Percentiles rank a stretch among this genome's conserved stretches.
These are phyloP conservation scores for Hydraecia micacea DNA, from an alignment of 2,888 invertebrate genomes.

Conservation along the genomic window DNA sequence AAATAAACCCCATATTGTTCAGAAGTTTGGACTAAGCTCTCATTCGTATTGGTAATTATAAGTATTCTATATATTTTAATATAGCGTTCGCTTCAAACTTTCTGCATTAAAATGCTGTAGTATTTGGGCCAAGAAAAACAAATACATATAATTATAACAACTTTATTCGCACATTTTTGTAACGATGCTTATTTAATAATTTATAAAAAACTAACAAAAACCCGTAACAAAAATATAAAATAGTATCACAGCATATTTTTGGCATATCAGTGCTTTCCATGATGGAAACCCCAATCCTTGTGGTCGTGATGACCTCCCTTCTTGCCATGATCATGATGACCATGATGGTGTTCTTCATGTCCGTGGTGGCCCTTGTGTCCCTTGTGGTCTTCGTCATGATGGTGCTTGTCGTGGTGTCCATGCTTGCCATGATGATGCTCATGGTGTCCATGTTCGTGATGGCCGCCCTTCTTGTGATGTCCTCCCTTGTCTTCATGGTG, in stretches of 20 bases:
- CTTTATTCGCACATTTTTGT: conserved; percentile 60
- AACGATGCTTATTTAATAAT: conserved; percentile 67
- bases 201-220: conserved; percentile 76
- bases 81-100: not conserved
- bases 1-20: too few species aligned
- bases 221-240: conserved; percentile 72
- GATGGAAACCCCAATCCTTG: conserved; percentile 87
- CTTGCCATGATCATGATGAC: conserved; percentile 88
- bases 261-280: conserved; percentile 84
- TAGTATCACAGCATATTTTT: conserved; percentile 82
- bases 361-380: conserved; percentile 89
- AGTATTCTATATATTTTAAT: not conserved
- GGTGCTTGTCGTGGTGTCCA: conserved; percentile 87
- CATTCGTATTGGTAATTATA: not conserved
- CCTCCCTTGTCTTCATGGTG: conserved; percentile 86
- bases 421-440: conserved; percentile 87
- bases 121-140: conserved; percentile 14
- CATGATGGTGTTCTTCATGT: conserved; percentile 87
- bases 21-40: not conserved
- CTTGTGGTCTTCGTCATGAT: conserved; percentile 84
- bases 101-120: not conserved
- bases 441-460: conserved; percentile 85
- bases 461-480: conserved; percentile 87
- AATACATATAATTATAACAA: conserved; percentile 37
- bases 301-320: conserved; percentile 87